These are phyloP conservation scores for Notospermus geniculatus DNA, from an alignment of 1,140 invertebrate genomes.

Conservation along the genomic window DNA sequence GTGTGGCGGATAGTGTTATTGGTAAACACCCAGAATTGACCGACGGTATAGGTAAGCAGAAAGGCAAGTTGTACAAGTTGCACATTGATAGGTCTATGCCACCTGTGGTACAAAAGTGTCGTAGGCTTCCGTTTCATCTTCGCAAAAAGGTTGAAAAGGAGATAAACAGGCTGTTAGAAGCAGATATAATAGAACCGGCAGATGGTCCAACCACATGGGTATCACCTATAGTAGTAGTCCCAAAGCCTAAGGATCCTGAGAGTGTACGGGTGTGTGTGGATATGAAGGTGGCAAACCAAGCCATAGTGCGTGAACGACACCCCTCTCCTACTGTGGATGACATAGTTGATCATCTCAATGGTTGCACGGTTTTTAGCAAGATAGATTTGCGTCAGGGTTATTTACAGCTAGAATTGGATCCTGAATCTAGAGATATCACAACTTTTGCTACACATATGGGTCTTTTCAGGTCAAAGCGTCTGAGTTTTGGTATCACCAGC, in stretches of 20 bases:
- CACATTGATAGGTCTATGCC: slow-evolving; percentile 27
- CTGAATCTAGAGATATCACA: slow-evolving; percentile 29
- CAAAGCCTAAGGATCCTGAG: slow-evolving; percentile 21
- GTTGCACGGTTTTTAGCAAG: slow-evolving; percentile 31
- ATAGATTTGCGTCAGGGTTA: slow-evolving; percentile 34
- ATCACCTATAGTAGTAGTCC: slow-evolving; percentile 30
- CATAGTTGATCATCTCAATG: slow-evolving; percentile 31
- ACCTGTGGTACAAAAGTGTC: slow-evolving; percentile 22
- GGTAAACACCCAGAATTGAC: slow-evolving; percentile 8
- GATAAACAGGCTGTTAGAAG: slow-evolving; percentile 22
- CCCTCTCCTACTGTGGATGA: slow-evolving; percentile 36
- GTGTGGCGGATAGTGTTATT: no score
- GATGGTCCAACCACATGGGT: slow-evolving; percentile 36
- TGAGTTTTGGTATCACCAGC: slow-evolving; percentile 23
- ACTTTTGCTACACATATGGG: slow-evolving; percentile 30
- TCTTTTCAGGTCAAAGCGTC: slow-evolving; percentile 22
- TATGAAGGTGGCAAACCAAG: slow-evolving; percentile 34
- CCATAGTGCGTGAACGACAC: slow-evolving; percentile 35
- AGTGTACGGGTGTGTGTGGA: slow-evolving; percentile 37
- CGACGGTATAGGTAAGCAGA: slow-evolving; percentile 28
- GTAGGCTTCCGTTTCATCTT: slow-evolving; percentile 28
- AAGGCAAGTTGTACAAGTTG: slow-evolving; percentile 25
- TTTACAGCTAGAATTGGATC: slow-evolving; percentile 32
- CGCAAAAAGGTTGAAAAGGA: slow-evolving; percentile 26
- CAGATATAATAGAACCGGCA: slow-evolving; percentile 34